Conservation (phyloP, 2,888 invertebrate genomes). For the Congeria kusceri region DNA sequence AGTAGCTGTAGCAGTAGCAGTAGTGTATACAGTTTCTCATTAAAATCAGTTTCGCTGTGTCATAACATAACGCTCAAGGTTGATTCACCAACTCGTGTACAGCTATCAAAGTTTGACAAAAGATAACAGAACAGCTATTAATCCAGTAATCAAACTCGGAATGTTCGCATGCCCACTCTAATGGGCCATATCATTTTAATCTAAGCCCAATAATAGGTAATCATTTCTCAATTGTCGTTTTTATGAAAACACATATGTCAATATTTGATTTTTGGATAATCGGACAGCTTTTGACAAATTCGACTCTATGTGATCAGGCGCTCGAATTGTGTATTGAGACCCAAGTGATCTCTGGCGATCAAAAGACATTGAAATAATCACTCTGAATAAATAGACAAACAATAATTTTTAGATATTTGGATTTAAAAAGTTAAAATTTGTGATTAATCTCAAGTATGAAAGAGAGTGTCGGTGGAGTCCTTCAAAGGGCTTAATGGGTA, state of each 20-base stretch:
- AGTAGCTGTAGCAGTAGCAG: no score
- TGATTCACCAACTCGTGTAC: no score
- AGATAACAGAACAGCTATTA: no score
- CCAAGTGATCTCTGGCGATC: background rate
- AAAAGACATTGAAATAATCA: conserved; percentile 10
- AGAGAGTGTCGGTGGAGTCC: no score
- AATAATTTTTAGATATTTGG: conserved; percentile 12
- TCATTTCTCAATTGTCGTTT: background rate
- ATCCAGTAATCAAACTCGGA: no score
- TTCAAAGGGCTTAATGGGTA: no score
- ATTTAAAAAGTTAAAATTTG: conserved; percentile 2
- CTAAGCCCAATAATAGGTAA: conserved; percentile 19
- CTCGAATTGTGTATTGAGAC: conserved; percentile 13
- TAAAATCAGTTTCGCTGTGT: background rate
- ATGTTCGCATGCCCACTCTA: conserved; percentile 26
- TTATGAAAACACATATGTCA: conserved; percentile 1
- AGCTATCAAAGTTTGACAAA: no score
- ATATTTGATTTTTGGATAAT: conserved; percentile 8
- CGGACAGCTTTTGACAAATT: background rate
- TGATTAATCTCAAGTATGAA: background rate
- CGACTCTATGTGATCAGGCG: background rate
- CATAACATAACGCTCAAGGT: background rate
- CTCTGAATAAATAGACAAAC: conserved; percentile 20
- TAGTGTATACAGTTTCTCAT: no score
- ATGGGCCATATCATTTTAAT: conserved; percentile 37